These are phyloP conservation scores for Hypotaenidia okinawae DNA, from an alignment of 2,797 vertebrate species.

Conservation along the genomic window DNA sequence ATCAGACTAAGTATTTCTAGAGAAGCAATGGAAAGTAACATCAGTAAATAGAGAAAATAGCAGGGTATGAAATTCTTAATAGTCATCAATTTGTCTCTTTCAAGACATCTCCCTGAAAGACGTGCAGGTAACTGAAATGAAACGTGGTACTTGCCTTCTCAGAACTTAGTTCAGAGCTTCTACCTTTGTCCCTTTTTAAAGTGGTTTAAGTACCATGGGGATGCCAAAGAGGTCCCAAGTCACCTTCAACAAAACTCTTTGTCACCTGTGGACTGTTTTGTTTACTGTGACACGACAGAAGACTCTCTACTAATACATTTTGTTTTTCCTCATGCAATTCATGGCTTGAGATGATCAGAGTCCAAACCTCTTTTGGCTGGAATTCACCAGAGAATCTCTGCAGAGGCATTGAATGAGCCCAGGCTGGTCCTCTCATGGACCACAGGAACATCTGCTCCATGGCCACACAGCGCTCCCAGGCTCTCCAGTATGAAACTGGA, in stretches of 20 bases:
- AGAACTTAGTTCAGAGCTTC: not conserved
- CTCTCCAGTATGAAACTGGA: not conserved
- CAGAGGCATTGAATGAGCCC: not conserved
- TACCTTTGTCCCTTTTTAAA: not conserved
- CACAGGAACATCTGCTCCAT: not conserved
- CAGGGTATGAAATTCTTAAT: conserved; percentile 39
- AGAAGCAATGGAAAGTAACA: conserved; percentile 22
- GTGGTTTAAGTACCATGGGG: not conserved
- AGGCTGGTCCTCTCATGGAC: not conserved
- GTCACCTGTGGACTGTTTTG: not conserved
- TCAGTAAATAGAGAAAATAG: conserved; percentile 57
- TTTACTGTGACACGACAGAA: not conserved
- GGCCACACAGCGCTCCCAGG: not conserved
- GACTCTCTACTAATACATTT: not conserved
- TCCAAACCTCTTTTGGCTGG: not conserved
- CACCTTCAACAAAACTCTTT: not conserved
- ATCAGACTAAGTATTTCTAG: conserved; percentile 42
- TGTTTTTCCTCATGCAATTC: not conserved
- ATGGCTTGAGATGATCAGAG: not conserved
- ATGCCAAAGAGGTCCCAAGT: not conserved
- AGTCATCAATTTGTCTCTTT: conserved; percentile 57
- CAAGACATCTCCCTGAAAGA: conserved; percentile 38
- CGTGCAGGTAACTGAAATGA: not conserved
- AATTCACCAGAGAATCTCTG: not conserved
- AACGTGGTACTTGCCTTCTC: not conserved